A percentile compares a stretch with the other conserved stretches of the same genome.
Evolutionary conservation across 1,140 invertebrate species (phyloP).

Genomic region (Drosophila eugracilis): DNA sequence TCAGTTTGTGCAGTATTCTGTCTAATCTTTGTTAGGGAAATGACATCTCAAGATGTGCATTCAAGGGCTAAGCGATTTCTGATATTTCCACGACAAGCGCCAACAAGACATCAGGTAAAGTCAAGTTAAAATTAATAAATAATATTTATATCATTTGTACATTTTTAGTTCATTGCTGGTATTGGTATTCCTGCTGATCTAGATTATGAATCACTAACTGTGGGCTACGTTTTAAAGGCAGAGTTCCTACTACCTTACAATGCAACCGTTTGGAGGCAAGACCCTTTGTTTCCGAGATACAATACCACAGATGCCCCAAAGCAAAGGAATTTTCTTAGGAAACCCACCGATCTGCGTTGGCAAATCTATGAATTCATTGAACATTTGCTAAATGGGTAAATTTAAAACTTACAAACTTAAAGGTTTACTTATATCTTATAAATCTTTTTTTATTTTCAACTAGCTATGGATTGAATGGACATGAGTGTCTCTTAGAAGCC

Average conservation of each 20-base stretch:
- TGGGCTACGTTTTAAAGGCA: constrained; percentile 19
- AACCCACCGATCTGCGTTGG: constrained; percentile 8
- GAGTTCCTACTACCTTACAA: constrained; percentile 17
- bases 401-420: no score
- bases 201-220: constrained; percentile 16
- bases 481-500: constrained; percentile 13
- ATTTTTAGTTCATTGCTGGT: constrained; percentile 15
- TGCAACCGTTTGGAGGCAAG: constrained; percentile 13
- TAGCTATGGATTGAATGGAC: constrained; percentile 16
- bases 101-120: constrained; percentile 29
- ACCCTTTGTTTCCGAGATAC: constrained; percentile 18
- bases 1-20: not conserved
- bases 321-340: not conserved
- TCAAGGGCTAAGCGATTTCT: constrained; percentile 21
- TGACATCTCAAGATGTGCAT: not conserved
- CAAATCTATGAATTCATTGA: constrained; percentile 8
- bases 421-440: fast-evolving
- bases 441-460: not conserved
- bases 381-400: constrained; percentile 5
- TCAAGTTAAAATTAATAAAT: not conserved
- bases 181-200: constrained; percentile 22
- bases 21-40: not conserved
- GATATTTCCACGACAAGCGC: constrained; percentile 31
- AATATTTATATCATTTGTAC: not conserved
- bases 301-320: not conserved